phyloP scores from a whole-genome alignment of 92 coral and sea anemone species.

The Palythoa heliodiscus region DNA sequence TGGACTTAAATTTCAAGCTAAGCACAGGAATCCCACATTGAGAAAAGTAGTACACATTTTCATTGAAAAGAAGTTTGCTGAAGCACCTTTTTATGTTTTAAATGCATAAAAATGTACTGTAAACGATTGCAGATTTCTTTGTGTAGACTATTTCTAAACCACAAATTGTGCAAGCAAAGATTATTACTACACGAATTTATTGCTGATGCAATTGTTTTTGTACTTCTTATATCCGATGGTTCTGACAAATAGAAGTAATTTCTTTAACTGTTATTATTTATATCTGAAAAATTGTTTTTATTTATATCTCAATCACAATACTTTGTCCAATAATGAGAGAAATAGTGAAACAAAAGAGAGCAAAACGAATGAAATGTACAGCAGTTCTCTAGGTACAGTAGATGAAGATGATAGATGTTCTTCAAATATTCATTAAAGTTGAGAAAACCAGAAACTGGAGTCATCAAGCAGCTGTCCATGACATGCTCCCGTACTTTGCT shows the following conservation, averaged over 20 bases:
- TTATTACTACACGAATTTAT: neutral
- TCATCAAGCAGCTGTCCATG: too few species aligned
- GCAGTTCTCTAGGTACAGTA: too few species aligned
- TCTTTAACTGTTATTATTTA: neutral
- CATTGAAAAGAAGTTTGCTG: neutral
- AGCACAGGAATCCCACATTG: neutral
- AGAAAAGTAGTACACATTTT: neutral
- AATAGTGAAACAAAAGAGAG: too few species aligned
- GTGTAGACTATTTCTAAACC: neutral
- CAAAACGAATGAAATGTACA: too few species aligned
- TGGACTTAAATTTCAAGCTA: neutral
- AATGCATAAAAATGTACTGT: neutral
- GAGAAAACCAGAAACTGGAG: too few species aligned
- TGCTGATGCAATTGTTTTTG: neutral
- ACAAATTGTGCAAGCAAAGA: neutral
- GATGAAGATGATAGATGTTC: too few species aligned
- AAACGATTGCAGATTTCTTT: neutral
- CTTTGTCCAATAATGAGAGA: too few species aligned
- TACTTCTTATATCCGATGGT: neutral
- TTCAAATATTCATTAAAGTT: too few species aligned
- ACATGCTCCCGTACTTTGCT: too few species aligned
- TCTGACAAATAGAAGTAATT: neutral
- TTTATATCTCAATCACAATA: too few species aligned
- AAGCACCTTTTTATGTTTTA: neutral
- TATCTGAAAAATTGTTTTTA: neutral